Percentiles rank a stretch among this genome's conserved stretches.
These are phyloP conservation scores for Eupeodes latifasciatus DNA, from an alignment of 2,888 invertebrate genomes.

Conservation along the genomic window DNA sequence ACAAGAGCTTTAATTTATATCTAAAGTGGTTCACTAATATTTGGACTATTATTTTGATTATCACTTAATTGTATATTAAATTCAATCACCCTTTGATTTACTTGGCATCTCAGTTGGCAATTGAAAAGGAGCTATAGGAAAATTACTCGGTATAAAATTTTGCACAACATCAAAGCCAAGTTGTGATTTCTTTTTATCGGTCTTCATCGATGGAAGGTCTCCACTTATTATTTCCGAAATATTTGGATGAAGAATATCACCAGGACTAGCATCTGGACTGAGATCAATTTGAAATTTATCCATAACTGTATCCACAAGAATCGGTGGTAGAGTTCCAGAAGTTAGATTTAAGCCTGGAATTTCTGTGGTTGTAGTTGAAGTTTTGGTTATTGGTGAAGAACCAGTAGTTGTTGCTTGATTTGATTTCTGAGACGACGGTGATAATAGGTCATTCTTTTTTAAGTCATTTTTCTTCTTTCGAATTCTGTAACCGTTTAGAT, in stretches of 20 bases:
- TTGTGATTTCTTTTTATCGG: constrained; percentile 43
- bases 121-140: constrained; percentile 81
- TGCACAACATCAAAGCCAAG: constrained; percentile 79
- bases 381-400: neutral
- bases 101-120: constrained; percentile 75
- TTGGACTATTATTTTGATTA: no score
- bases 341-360: constrained; percentile 79
- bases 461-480: constrained; percentile 72
- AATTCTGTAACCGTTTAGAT: constrained; percentile 86
- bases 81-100: constrained; percentile 4
- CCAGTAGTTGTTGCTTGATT: neutral
- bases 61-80: neutral
- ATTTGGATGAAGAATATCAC: constrained; percentile 78
- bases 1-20: no score
- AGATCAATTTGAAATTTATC: constrained; percentile 80
- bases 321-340: constrained; percentile 77
- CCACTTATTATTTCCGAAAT: constrained; percentile 80
- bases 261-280: constrained; percentile 78
- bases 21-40: no score
- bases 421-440: neutral
- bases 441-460: neutral
- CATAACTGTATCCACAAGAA: constrained; percentile 78
- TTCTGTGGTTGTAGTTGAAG: constrained; percentile 6
- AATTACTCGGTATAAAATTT: constrained; percentile 79
- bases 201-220: constrained; percentile 75